Evolutionary conservation across 2,113 vertebrate species (phyloP).

Genomic region (Phylloscopus trochiloides): DNA sequence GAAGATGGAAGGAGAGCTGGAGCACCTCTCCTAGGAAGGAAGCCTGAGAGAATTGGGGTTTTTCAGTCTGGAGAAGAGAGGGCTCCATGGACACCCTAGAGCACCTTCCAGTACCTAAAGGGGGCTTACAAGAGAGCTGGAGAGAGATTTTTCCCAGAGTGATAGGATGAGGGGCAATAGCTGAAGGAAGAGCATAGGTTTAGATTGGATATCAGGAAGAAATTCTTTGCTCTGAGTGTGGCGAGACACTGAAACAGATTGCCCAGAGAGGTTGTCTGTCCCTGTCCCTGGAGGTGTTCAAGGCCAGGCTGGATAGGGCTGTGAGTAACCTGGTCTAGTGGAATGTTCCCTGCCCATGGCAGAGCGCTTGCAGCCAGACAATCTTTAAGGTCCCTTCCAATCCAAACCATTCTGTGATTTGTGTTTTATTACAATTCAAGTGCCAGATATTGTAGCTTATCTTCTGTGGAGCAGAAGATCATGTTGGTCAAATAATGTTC

Average conservation of each 20-base stretch:
- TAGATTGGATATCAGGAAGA: neutral
- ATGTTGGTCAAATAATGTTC: neutral
- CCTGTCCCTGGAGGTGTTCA: neutral
- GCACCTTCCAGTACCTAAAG: neutral
- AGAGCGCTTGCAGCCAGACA: neutral
- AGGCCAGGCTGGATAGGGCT: neutral
- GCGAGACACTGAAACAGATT: neutral
- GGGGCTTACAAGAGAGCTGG: neutral
- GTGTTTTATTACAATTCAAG: neutral
- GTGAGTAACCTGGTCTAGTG: neutral
- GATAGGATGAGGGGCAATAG: no score
- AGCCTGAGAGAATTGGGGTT: neutral
- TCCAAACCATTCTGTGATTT: neutral
- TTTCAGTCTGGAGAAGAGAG: neutral
- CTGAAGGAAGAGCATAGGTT: neutral
- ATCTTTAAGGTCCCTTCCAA: neutral
- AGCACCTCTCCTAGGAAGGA: neutral
- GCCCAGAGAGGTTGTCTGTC: neutral
- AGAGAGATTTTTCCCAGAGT: neutral
- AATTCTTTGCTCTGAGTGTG: neutral
- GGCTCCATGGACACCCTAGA: neutral
- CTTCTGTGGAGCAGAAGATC: neutral
- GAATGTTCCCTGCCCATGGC: neutral
- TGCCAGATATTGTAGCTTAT: neutral
- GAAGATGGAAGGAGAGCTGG: neutral